A percentile compares a stretch with the other conserved stretches of the same genome.
phyloP scores from a whole-genome alignment of 2,888 invertebrate genomes.

The Nomada hirtipes region DNA sequence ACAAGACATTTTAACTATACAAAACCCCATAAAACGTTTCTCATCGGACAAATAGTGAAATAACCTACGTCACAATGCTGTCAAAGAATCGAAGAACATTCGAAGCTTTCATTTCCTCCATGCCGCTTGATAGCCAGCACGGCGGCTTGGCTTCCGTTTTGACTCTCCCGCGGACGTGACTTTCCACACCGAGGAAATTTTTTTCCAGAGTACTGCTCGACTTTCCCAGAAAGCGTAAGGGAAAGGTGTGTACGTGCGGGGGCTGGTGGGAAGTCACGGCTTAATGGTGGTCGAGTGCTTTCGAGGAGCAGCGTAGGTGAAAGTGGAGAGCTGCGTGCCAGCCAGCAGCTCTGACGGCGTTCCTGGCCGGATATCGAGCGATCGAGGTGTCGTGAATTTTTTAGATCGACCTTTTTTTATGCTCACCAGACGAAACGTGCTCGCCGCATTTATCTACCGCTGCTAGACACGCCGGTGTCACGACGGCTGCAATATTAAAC shows the following conservation, averaged over 20 bases:
- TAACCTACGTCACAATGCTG: background rate
- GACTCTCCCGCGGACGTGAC: slow-evolving; percentile 20
- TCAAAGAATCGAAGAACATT: slow-evolving; percentile 13
- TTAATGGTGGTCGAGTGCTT: slow-evolving; percentile 58
- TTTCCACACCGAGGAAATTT: slow-evolving; percentile 14
- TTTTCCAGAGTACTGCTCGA: slow-evolving; percentile 23
- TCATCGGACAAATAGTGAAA: background rate
- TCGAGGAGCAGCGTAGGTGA: slow-evolving; percentile 52
- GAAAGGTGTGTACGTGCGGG: slow-evolving; percentile 8
- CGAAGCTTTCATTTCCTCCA: slow-evolving; percentile 8
- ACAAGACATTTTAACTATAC: background rate
- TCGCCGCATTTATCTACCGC: slow-evolving; percentile 49
- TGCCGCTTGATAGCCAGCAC: slow-evolving; percentile 21
- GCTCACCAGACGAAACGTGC: slow-evolving; percentile 44
- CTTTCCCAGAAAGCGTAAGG: background rate
- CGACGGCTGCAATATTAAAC: slow-evolving; percentile 56
- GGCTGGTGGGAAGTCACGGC: background rate
- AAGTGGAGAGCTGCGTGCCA: slow-evolving; percentile 49
- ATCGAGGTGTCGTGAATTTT: slow-evolving; percentile 60
- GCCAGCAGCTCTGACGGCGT: background rate
- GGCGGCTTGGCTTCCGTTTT: slow-evolving; percentile 4
- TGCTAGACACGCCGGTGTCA: slow-evolving; percentile 41
- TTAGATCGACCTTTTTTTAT: slow-evolving; percentile 52
- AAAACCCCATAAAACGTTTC: background rate
- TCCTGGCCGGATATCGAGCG: slow-evolving; percentile 49